Evolutionary conservation across 2,888 invertebrate genomes (phyloP).

Genomic region (Agonopterix heracliana): DNA sequence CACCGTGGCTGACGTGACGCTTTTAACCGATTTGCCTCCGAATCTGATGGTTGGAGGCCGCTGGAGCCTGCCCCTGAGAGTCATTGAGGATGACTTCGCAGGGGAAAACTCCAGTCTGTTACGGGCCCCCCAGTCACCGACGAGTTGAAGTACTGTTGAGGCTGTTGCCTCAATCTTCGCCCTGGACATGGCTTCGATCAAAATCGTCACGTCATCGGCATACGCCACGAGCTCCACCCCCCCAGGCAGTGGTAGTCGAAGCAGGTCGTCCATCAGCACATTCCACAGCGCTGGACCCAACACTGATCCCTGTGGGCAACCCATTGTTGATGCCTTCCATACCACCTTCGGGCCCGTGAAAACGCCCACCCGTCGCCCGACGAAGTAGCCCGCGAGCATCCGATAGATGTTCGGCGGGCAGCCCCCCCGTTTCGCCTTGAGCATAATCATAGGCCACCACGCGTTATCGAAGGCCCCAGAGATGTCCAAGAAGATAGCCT

Average conservation of each 20-base stretch:
- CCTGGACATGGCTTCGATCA: conserved; percentile 13
- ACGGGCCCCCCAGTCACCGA: not conserved
- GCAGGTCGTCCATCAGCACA: conserved; percentile 20
- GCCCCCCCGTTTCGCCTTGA: conserved; percentile 22
- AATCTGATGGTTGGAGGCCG: not conserved
- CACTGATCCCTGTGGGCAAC: conserved; percentile 22
- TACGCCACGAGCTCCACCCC: conserved; percentile 16
- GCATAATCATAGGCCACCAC: not conserved
- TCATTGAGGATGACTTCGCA: conserved; percentile 2
- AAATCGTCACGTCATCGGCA: conserved; percentile 22
- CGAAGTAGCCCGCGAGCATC: conserved; percentile 23
- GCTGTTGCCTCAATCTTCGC: conserved; percentile 4
- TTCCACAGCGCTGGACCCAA: conserved; percentile 17
- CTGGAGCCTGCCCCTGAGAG: conserved; percentile 1
- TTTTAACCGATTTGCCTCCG: not conserved
- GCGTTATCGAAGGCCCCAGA: conserved; percentile 15
- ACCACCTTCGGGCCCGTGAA: conserved; percentile 10
- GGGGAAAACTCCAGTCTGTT: conserved; percentile 7
- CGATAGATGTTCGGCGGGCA: conserved; percentile 22
- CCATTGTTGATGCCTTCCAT: conserved; percentile 19
- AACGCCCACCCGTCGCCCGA: conserved; percentile 13
- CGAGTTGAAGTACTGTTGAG: not conserved
- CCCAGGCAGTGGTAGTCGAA: conserved; percentile 15
- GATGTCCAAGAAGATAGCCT: conserved; percentile 25
- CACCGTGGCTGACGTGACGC: not conserved